Base-by-base conservation (phyloP, 2,113 vertebrate genomes). In the Cacatua alba region DNA sequence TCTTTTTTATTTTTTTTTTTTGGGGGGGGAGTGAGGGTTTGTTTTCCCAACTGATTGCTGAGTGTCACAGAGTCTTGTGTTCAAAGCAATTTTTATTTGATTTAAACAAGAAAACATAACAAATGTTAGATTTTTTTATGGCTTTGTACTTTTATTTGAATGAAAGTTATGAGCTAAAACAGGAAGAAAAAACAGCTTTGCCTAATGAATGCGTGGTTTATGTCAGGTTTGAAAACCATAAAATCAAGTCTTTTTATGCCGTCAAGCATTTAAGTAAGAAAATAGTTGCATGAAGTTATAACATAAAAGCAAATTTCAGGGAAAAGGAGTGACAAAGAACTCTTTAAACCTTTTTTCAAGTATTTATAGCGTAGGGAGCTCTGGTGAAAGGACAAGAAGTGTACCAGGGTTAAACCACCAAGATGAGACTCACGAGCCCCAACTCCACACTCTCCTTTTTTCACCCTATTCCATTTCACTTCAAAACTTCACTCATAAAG, bases 171-270 rank as follows among this genome's bases (percentile, higher is more conserved):
- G 46, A 91, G 17, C 37, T 70, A 68, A 86, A 94, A 67, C 16
- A 74, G 33, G 41, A 88, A 92, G 46, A 70, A 94, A 88, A 91
- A 78, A 70, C 64, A 68, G 13, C 17, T 93, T 87, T 86, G 33
- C 74, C 68, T 81, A 92, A 55, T 33, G 48, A 89, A 91, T 67
- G 1, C 43, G 37, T 0, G 0, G 19, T 79, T 82, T 86, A 60
- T 76, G 83, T 57, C 17, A 64, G 7, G 17, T 76, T 70, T 60
- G 48, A 90, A 96, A 90, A 70, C 1, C 43, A 87, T 29, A 87
- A 93, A 85, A 87, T 82, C 20, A 53, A 48, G 2, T 25, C 35
- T 72, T 82, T 78, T 78, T 91, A 41, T n/a, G 78, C 7, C 37
- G 11, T 86, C 41, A 94, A 75, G 8, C 19, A 75, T 81, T 79